These are phyloP conservation scores for Dallia pectoralis DNA, from an alignment of 2,797 vertebrate genomes.

Conservation along the genomic window DNA sequence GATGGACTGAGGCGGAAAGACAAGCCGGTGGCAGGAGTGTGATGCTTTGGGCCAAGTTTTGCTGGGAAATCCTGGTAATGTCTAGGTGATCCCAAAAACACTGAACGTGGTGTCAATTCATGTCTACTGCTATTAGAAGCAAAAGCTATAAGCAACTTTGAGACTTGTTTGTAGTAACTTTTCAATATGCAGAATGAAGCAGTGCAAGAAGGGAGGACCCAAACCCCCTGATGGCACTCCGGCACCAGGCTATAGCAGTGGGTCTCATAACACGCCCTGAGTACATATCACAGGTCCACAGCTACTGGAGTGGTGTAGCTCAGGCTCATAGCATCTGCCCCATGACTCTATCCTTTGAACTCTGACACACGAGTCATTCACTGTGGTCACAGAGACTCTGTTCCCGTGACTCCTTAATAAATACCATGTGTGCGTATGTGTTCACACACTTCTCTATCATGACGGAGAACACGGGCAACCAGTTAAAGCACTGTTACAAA, in stretches of 20 bases:
- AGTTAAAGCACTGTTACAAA: background rate
- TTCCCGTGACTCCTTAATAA: slow-evolving; percentile 20
- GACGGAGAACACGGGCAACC: background rate
- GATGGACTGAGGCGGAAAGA: too few relatives aligned
- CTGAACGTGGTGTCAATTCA: too few relatives aligned
- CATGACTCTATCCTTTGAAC: slow-evolving; percentile 49
- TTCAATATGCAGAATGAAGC: slow-evolving; percentile 18
- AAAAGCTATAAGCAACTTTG: background rate
- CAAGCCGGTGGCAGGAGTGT: too few relatives aligned
- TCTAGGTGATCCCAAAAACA: too few relatives aligned
- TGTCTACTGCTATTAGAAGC: background rate
- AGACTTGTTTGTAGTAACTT: background rate
- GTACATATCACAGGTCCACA: slow-evolving; percentile 70
- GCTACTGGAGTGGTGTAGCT: slow-evolving; percentile 56
- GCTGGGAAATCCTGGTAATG: too few relatives aligned
- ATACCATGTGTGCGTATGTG: background rate
- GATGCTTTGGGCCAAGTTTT: too few relatives aligned
- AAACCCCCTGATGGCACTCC: slow-evolving; percentile 49
- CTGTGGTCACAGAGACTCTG: slow-evolving; percentile 33
- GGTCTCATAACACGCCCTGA: slow-evolving; percentile 42
- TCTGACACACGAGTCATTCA: slow-evolving; percentile 29
- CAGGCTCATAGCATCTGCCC: slow-evolving; percentile 55
- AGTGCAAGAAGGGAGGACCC: slow-evolving; percentile 61
- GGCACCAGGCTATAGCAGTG: slow-evolving; percentile 18
- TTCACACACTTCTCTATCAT: background rate